Conservation (phyloP, 2,797 vertebrate species). For the Clarias laeviceps region DNA sequence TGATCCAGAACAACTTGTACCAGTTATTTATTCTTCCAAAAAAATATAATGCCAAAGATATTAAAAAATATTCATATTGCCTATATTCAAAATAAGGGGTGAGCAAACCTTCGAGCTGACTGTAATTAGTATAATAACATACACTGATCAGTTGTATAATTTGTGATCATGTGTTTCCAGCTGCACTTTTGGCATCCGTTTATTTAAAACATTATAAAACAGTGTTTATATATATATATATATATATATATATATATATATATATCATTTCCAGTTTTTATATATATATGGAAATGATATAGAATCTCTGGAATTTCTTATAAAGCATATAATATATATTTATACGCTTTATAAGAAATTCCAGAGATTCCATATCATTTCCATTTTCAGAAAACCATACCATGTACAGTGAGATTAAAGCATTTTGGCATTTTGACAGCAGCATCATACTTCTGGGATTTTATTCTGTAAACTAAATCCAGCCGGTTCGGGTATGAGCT, state of each 20-base stretch:
- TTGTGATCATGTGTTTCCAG: not conserved
- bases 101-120: not conserved
- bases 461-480: constrained; percentile 19
- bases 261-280: too few species aligned
- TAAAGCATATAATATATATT: too few species aligned
- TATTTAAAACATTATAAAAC: not conserved
- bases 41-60: not conserved
- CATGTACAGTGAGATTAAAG: constrained; percentile 27
- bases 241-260: too few species aligned
- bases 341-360: constrained; percentile 46
- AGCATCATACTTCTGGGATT: constrained; percentile 4
- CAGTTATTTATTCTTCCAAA: not conserved
- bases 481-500: constrained; percentile 22
- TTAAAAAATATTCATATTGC: not conserved
- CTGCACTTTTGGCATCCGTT: not conserved
- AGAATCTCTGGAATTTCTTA: too few species aligned
- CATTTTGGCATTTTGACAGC: constrained; percentile 23
- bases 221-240: too few species aligned
- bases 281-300: too few species aligned
- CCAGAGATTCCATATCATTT: constrained; percentile 18
- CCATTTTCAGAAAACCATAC: constrained; percentile 39
- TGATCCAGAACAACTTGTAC: not conserved
- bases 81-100: not conserved
- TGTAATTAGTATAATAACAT: too few species aligned
- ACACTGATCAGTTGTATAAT: too few species aligned